Conservation (phyloP, 2,888 invertebrate genomes). For the Folsomia candida region DNA sequence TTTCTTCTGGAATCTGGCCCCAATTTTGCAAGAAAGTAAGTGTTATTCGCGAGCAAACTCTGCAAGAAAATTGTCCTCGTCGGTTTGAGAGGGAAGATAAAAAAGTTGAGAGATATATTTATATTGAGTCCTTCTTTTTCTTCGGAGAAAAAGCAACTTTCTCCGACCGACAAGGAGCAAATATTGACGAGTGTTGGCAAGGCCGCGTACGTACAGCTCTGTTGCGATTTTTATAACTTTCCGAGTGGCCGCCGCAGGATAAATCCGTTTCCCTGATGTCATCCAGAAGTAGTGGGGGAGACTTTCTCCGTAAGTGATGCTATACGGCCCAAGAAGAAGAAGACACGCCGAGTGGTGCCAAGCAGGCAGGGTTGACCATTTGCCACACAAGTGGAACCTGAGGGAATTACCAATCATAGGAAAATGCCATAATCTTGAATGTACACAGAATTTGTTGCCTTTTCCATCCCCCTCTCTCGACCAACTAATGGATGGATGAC, state of each 20-base stretch:
- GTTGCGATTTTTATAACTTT: constrained; percentile 8
- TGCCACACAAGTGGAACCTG: background rate
- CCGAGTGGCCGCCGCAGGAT: background rate
- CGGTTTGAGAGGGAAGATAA: background rate
- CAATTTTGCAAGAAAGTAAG: background rate
- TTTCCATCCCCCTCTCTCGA: background rate
- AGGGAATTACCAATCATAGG: constrained; percentile 5
- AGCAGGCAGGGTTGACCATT: background rate
- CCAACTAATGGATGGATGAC: background rate
- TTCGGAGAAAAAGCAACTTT: background rate
- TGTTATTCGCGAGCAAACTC: background rate
- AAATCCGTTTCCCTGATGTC: background rate
- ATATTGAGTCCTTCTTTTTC: constrained; percentile 8
- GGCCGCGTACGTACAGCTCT: background rate
- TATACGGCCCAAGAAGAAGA: background rate
- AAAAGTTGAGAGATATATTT: background rate
- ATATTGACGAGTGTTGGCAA: constrained; percentile 5
- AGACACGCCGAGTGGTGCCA: background rate
- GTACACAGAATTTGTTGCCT: background rate
- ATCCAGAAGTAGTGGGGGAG: no score
- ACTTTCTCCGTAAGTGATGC: no score
- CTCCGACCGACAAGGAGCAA: background rate
- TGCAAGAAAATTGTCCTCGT: background rate
- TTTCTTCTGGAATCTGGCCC: background rate
- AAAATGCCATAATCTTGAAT: background rate